Percentiles rank a stretch among this genome's conserved stretches.
These are phyloP conservation scores for crab-eating macaque (Macaca fascicularis) DNA, from an alignment of 2,113 vertebrate species.

Conservation along the genomic window T2T-MFA8v1.1 NC_088375.1:125811501-125812000, in stretches of 20 bases:
- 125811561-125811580: not conserved
- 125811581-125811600: constrained; percentile 17
- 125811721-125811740: not conserved
- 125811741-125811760: constrained; percentile 44
- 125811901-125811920: not conserved
- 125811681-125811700: not conserved
- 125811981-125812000: not conserved
- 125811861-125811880: constrained; percentile 34
- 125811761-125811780: constrained; percentile 55
- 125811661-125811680: not conserved
- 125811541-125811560: not conserved
- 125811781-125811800: constrained; percentile 38
- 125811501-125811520: constrained; percentile 30
- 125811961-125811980: not conserved
- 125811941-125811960: not conserved
- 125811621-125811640: not conserved
- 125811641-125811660: not conserved
- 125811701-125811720: not conserved
- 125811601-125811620: not conserved
- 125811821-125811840: constrained; percentile 1
- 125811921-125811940: not conserved
- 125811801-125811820: not conserved
- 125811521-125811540: not conserved
- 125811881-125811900: constrained; percentile 9
- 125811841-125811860: constrained; percentile 8